These are phyloP conservation scores for Andrena dorsata DNA, from an alignment of 2,888 invertebrate genomes.

Conservation along the genomic window DNA sequence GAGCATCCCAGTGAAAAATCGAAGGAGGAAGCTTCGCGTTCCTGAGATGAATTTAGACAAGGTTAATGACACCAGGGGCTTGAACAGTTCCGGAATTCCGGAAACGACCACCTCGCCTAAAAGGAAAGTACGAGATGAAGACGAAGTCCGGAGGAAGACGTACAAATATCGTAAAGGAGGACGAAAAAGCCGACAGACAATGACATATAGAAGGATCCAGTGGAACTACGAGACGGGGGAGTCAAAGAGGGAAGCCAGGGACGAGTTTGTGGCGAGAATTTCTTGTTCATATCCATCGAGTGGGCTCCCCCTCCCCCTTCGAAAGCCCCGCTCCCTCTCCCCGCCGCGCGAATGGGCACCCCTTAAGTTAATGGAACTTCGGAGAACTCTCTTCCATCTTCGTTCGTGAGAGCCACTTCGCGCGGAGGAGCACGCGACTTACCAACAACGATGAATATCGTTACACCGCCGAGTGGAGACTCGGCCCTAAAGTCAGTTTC, in stretches of 20 bases:
- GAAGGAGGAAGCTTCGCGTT: too few species aligned
- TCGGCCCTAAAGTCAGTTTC: slow-evolving; percentile 14
- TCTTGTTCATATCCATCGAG: slow-evolving; percentile 58
- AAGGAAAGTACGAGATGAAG: neutral
- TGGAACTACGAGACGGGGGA: neutral
- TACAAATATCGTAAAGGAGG: slow-evolving; percentile 5
- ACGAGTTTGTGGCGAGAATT: slow-evolving; percentile 58
- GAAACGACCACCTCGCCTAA: too few species aligned
- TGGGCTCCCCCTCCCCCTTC: slow-evolving; percentile 10
- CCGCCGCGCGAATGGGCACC: slow-evolving; percentile 38
- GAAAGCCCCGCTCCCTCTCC: slow-evolving; percentile 17
- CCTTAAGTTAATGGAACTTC: slow-evolving; percentile 65
- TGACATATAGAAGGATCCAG: slow-evolving; percentile 29
- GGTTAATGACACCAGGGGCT: too few species aligned
- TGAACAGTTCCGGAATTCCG: too few species aligned
- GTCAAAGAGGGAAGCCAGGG: slow-evolving; percentile 19
- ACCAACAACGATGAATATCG: slow-evolving; percentile 60
- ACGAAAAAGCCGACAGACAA: slow-evolving; percentile 19
- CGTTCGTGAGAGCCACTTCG: slow-evolving; percentile 53
- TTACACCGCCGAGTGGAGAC: slow-evolving; percentile 41
- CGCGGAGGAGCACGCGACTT: slow-evolving; percentile 43
- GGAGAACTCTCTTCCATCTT: slow-evolving; percentile 65
- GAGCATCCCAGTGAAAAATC: too few species aligned
- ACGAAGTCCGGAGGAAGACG: slow-evolving; percentile 1
- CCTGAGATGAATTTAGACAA: too few species aligned